Evolutionary conservation across 1,140 invertebrate species (phyloP).

Genomic region (Melitaea cinxia): DNA sequence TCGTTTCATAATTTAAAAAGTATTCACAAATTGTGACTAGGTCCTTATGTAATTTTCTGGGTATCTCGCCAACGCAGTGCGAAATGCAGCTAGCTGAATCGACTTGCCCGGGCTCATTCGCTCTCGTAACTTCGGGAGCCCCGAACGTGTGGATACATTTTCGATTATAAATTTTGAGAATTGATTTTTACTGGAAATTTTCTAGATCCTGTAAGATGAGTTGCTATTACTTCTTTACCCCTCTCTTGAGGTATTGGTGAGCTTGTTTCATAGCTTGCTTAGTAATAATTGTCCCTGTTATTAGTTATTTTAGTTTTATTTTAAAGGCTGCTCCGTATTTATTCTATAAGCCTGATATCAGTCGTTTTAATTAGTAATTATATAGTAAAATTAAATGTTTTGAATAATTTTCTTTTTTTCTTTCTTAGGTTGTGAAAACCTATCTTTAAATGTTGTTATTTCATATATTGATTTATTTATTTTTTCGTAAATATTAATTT

Average conservation of each 20-base stretch:
- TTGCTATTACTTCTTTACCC: not conserved
- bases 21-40: not conserved
- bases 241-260: not conserved
- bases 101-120: constrained; percentile 15
- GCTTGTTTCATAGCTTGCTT: not conserved
- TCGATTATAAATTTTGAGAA: no score
- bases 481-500: no score
- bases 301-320: not conserved
- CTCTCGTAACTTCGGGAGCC: constrained; percentile 4
- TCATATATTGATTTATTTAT: no score
- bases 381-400: not conserved
- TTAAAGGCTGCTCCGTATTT: not conserved
- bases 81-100: constrained; percentile 18
- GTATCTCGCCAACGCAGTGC: not conserved
- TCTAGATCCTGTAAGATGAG: not conserved
- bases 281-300: not conserved
- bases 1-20: not conserved
- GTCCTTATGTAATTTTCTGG: not conserved
- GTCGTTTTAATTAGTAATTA: not conserved
- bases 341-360: not conserved
- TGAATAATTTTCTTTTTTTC: not conserved
- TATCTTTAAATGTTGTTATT: no score
- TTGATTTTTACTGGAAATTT: no score
- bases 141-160: constrained; percentile 4
- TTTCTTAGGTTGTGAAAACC: no score